Percentiles rank a stretch among this genome's conserved stretches.
Evolutionary conservation across 2,113 vertebrate species (phyloP).

Genomic region (Mystacornis crossleyi): DNA sequence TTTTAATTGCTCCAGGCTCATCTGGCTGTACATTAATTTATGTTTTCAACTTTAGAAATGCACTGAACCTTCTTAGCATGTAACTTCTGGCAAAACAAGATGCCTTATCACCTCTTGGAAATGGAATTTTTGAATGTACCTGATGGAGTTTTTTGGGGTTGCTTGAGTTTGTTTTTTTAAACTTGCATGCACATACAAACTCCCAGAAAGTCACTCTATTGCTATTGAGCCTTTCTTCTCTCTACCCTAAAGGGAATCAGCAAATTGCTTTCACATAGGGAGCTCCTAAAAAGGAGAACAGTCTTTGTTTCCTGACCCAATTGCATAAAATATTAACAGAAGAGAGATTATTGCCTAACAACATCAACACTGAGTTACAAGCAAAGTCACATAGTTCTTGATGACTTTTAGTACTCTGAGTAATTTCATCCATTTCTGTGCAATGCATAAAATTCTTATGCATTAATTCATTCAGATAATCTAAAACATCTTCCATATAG

Average conservation of each 20-base stretch:
- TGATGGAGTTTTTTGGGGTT: neutral
- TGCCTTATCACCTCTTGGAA: neutral
- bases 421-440: neutral
- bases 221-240: neutral
- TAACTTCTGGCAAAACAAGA: neutral
- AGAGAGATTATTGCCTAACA: neutral
- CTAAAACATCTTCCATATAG: neutral
- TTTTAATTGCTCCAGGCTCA: neutral
- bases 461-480: neutral
- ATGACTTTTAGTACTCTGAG: neutral
- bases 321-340: neutral
- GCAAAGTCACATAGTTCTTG: neutral
- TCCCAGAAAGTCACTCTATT: neutral
- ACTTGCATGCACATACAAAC: neutral
- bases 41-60: neutral
- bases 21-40: neutral
- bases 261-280: neutral
- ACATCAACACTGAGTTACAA: neutral
- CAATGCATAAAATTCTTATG: neutral
- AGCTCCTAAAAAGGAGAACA: neutral
- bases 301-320: neutral
- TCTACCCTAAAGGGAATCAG: neutral
- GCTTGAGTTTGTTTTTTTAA: neutral
- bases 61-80: neutral
- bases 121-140: neutral